Evolutionary conservation across 2,113 vertebrate genomes (phyloP).

Genomic region (Scomber scombrus): DNA sequence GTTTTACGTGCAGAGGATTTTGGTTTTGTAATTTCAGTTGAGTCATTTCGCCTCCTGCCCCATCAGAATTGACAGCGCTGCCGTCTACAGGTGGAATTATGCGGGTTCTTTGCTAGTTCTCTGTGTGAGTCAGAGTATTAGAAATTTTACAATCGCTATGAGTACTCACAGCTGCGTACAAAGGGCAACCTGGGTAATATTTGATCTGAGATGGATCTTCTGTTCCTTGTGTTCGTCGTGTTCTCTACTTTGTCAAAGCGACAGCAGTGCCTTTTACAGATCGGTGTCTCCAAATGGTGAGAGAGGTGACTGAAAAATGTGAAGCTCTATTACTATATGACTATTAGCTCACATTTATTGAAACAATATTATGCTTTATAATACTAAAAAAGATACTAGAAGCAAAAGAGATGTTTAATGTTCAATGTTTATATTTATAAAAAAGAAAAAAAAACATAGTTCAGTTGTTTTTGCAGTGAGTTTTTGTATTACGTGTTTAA

Average conservation of each 20-base stretch:
- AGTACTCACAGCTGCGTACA: neutral
- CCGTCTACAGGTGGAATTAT: neutral
- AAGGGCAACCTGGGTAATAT: constrained; percentile 10
- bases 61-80: neutral
- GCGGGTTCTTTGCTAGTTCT: neutral
- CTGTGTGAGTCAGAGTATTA: neutral
- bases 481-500: too few species aligned
- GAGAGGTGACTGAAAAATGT: neutral
- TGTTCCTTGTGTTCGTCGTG: neutral
- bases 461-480: too few species aligned
- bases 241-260: neutral
- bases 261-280: neutral
- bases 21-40: constrained; percentile 20
- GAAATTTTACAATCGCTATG: neutral
- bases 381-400: neutral
- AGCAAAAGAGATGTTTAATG: neutral
- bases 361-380: neutral
- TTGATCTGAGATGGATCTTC: neutral
- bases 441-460: too few species aligned
- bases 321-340: neutral
- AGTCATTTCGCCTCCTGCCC: constrained; percentile 15
- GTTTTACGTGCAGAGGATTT: constrained; percentile 14
- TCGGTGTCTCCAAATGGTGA: neutral
- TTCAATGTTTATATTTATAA: too few species aligned
- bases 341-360: neutral